A percentile compares a stretch with the other conserved stretches of the same genome.
phyloP scores from a whole-genome alignment of 1,140 invertebrate genomes.

The Pollicipes pollicipes region DNA sequence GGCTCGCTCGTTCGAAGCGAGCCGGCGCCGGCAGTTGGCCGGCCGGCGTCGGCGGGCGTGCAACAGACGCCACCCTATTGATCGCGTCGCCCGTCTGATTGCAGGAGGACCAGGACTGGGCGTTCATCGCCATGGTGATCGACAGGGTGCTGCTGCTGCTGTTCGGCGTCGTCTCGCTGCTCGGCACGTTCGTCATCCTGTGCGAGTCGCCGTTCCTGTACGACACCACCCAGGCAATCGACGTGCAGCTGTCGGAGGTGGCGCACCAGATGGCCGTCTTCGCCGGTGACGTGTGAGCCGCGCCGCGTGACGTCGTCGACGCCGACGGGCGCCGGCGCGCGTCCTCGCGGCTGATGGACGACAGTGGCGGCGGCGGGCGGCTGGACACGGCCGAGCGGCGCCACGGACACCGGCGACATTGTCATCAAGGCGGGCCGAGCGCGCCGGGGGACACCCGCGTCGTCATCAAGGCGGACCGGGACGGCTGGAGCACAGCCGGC shows the following conservation, averaged over 20 bases:
- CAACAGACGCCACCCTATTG: neutral
- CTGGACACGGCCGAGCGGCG: no score
- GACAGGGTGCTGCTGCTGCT: conserved; percentile 93
- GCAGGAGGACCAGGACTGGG: conserved; percentile 95
- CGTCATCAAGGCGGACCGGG: no score
- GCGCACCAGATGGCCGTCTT: conserved; percentile 26
- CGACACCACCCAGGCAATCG: conserved; percentile 73
- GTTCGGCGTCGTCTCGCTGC: conserved; percentile 59
- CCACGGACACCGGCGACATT: neutral
- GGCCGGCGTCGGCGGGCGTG: no score
- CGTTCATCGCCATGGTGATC: conserved; percentile 96
- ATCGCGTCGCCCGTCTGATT: neutral
- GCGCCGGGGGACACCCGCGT: no score
- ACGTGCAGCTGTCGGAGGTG: conserved; percentile 64
- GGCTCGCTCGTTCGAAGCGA: no score
- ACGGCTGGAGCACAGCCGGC: no score
- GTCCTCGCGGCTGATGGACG: no score
- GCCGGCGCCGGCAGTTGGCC: no score
- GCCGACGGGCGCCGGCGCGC: no score
- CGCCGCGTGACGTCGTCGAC: no score
- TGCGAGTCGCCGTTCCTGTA: conserved; percentile 78
- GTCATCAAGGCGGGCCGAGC: no score
- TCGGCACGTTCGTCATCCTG: conserved; percentile 69
- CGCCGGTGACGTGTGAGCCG: conserved; percentile 11
- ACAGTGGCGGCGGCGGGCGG: no score